Evolutionary conservation across 2,113 vertebrate species (phyloP), one percentile per base, ranked within the genome.

Genomic region (Myocastor coypus): DNA sequence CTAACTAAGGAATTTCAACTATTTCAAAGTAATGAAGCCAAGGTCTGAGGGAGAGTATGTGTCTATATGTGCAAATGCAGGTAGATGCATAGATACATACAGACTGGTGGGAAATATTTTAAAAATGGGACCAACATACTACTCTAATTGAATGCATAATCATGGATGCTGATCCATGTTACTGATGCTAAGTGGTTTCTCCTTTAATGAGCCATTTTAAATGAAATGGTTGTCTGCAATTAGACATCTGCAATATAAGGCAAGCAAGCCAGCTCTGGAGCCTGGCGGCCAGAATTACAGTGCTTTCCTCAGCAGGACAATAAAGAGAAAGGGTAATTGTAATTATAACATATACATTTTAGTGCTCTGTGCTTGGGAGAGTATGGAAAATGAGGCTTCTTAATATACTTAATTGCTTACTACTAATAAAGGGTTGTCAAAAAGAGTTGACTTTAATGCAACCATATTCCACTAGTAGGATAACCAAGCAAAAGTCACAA

Each of bases 161-260:
- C 98, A 98, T 98, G 97, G 98, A 98, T 98, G 98, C 96, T 98
- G 96, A 98, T 98, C 96, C 97, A 97, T 97, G 98, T 97, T 98
- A 98, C 94, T 87, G 97, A 97, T 98, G 96, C 97, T 98, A 98
- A 98, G 98, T 98, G 95, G 97, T 90, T 98, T 98, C 96, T 97
- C 93, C 97, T 98, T 98, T 98, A 98, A 98, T 98, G 98, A 98
- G 96, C 98, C 98, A 98, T 99, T 99, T 98, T 97, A 98, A 99
- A 98, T 98, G 97, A 98, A 98, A 99, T 98, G 96, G 98, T 98
- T 98, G 98, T 98, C 98, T 98, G 98, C 98, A 99, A 98, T 99
- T 99, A 99, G 98, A 99, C 98, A 98, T 99, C 98, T 98, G 98
- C 97, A 98, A 97, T 97, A 96, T 98, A 98, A 98, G 98, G 98